Conservation (phyloP, 2,888 invertebrate genomes). For the Antheraea yamamai region DNA sequence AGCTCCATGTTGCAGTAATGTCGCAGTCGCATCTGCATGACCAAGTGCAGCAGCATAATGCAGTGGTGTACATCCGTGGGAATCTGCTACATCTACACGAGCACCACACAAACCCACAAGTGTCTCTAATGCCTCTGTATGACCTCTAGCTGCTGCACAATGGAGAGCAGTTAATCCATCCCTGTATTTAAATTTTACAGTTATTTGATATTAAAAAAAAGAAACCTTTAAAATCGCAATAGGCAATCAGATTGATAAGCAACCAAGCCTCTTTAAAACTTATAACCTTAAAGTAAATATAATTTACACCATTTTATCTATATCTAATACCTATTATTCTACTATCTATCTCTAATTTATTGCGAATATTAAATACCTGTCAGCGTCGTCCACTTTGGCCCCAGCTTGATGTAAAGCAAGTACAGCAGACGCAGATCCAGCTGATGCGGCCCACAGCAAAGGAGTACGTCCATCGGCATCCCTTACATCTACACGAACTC, state of each 20-base stretch:
- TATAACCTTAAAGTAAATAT: background rate
- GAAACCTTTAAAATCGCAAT: background rate
- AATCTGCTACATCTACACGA: constrained; percentile 93
- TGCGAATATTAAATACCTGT: constrained; percentile 79
- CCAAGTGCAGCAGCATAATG: constrained; percentile 98
- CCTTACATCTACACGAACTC: constrained; percentile 90
- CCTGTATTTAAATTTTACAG: constrained; percentile 69
- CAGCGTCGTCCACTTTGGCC: constrained; percentile 90
- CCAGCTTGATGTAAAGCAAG: constrained; percentile 93
- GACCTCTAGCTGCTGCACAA: constrained; percentile 98
- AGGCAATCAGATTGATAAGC: background rate
- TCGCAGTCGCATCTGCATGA: constrained; percentile 95
- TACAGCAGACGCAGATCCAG: constrained; percentile 96
- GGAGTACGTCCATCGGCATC: constrained; percentile 98
- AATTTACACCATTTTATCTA: background rate
- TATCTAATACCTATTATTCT: background rate
- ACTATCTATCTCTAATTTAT: background rate
- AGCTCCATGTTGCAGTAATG: constrained; percentile 94
- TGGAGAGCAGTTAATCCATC: constrained; percentile 98
- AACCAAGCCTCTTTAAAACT: background rate
- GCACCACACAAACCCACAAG: constrained; percentile 94
- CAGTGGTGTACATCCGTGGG: constrained; percentile 96
- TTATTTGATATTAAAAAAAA: background rate
- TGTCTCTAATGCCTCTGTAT: constrained; percentile 94
- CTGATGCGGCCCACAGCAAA: constrained; percentile 98